These are phyloP conservation scores for Thereuonema tuberculata DNA, from an alignment of 1,140 invertebrate genomes.

Conservation along the genomic window DNA sequence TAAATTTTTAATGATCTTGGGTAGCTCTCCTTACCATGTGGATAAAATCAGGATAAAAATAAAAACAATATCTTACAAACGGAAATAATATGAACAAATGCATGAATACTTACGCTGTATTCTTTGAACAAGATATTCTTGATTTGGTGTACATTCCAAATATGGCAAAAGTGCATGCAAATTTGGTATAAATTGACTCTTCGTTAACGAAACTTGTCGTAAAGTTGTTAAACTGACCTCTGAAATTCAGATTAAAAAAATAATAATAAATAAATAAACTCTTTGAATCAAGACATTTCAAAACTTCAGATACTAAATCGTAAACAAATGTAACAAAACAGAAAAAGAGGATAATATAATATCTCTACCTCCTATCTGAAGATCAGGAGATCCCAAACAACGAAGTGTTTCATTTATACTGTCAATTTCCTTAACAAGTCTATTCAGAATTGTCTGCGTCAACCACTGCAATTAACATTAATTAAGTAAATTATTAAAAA, in stretches of 20 bases:
- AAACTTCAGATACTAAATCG: neutral
- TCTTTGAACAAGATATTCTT: conserved; percentile 64
- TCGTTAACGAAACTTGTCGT: conserved; percentile 37
- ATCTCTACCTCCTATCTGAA: conserved; percentile 43
- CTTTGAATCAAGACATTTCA: neutral
- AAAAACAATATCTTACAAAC: no score
- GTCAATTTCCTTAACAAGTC: conserved; percentile 53
- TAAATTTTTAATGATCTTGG: no score
- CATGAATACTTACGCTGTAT: conserved; percentile 44
- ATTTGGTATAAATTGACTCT: conserved; percentile 48
- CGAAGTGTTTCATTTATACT: conserved; percentile 47
- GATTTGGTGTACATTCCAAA: conserved; percentile 59
- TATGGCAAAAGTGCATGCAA: conserved; percentile 56
- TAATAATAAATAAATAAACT: neutral
- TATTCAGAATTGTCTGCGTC: conserved; percentile 54
- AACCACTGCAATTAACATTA: conserved; percentile 48
- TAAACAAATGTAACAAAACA: neutral
- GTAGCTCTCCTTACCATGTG: no score
- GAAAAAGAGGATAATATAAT: neutral
- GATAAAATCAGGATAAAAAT: no score
- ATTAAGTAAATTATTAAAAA: conserved; percentile 3
- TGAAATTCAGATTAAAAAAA: conserved; percentile 19
- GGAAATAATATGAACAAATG: no score
- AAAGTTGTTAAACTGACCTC: conserved; percentile 31
- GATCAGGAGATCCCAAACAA: conserved; percentile 52